Base-by-base conservation (phyloP, 2,797 vertebrate species). In the Dendrocincla tyrannina region DNA sequence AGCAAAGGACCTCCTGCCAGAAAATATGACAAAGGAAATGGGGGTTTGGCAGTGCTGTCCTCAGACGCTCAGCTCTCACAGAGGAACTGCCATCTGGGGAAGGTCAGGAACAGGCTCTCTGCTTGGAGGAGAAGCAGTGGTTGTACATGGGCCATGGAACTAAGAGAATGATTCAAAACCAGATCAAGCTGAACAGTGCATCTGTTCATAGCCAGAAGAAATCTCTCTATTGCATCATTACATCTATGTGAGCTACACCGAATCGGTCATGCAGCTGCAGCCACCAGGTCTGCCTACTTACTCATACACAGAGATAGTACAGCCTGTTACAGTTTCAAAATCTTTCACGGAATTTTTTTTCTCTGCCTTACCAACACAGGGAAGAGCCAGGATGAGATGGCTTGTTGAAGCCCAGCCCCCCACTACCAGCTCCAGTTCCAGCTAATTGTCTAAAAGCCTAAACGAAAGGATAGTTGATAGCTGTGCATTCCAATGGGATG, bases 211-310 rank as follows among this genome's bases (percentile, higher is more conserved):
- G 9, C 16, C 32, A 46, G 22, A 37, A 55, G 25, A 49, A 64
- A 24, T 39, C 33, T 8, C 5, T 27, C 30, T 22, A 46, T 22
- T 46, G 44, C 44, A 46, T 46, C 46, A 11, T 2, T 59, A 41
- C 32, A 33, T 35, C 41, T 62, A 2, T 20, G 4, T 72, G 44
- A 74, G 68, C 68, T 80, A 37, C 19, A 20, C 23, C 4, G 1
- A 47, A 37, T 10, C 0, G 0, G 22, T 53, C 41, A 28, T 0
- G 0, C 17, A 49, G 56, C 42, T 0, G 0, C 50, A 68, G 37
- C 35, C 33, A 35, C 12, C 1, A 0, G 27, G 35, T 27, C 72
- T 82, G 46, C 28, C 17, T 42, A 17, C 41, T 42, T 6, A 39
- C 46, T 89, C 23, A n/a, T 13, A 4, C 30, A 22, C 15, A 68